Base-by-base conservation (phyloP, 2,888 invertebrate species). In the Drosophila emarginata region DNA sequence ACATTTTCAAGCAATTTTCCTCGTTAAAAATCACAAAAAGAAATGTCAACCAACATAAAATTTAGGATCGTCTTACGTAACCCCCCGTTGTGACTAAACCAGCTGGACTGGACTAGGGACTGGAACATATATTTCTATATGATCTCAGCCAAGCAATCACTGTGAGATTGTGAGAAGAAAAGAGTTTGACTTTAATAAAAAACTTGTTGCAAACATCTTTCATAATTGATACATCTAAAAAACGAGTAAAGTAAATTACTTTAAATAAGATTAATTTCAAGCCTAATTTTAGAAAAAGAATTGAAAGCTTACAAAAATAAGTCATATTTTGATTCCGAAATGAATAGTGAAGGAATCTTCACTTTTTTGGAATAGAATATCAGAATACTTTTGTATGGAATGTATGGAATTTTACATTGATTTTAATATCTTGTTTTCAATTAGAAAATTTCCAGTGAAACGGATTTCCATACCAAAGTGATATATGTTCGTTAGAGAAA, bases 41-140 rank as follows among this genome's bases (percentile, higher is more conserved):
- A 72, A 76, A 66, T 81, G 87, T 84, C 84, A 70, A 50, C 72
- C 63, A 56, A 76, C 45, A 74, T 83, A 78, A 66, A 72, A 78
- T 64, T 56, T 53, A 67, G 59, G 40, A 56, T 64, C 53, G 62
- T 64, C 64, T 61, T n/a, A 23, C 23, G 21, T 57, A 60, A 50
- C 66, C 62, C 79, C 77, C 64, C 9, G 36, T 23, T 39, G 73
- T 65, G 79, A 39, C 63, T 56, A 54, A 23, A 18, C 61, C 77
- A 72, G 77, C 64, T 69, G 66, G n/a, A 18, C 32, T 32, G 32
- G 32, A 15, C 45, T 12, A 18, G 18, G 15, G 28, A 53, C 12
- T 62, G 69, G 64, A 78, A 78, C 72, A 76, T 72, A 72, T 79
- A 76, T 76, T 69, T 69, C 69, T 78, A 72, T 68, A 21, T 53